phyloP scores from a whole-genome alignment of 2,113 vertebrate genomes.

The Microcebus tavaratra region DNA sequence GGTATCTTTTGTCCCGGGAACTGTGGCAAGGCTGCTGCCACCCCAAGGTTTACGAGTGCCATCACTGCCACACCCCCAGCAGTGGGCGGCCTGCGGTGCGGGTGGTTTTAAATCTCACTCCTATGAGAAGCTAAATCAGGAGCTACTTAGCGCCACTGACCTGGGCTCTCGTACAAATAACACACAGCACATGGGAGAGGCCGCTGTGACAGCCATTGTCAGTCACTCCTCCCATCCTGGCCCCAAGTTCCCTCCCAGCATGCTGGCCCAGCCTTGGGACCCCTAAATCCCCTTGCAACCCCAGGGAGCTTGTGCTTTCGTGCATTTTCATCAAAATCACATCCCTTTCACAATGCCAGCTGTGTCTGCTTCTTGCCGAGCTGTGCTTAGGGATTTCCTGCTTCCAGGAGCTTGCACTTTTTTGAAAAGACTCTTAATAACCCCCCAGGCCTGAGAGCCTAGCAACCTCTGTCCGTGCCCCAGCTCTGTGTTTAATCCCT shows the following conservation, averaged over 20 bases:
- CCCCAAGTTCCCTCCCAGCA: neutral
- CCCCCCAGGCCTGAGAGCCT: neutral
- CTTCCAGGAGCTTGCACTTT: neutral
- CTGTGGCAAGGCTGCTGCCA: neutral
- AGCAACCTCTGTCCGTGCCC: neutral
- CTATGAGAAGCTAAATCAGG: constrained; percentile 38
- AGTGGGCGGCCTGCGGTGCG: neutral
- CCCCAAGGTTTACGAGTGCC: neutral
- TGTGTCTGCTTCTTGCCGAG: neutral
- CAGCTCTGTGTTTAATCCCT: neutral
- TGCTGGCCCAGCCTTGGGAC: neutral
- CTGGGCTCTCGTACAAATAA: constrained; percentile 54
- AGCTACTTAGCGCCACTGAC: constrained; percentile 40
- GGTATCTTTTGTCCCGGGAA: neutral
- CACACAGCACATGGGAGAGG: neutral
- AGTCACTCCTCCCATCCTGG: fast-evolving
- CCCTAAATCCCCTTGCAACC: neutral
- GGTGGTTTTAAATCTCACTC: constrained; percentile 40
- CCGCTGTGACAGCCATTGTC: neutral
- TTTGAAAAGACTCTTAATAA: neutral
- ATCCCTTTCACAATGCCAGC: fast-evolving
- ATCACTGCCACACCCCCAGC: neutral
- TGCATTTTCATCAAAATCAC: neutral
- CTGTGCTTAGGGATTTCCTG: neutral
- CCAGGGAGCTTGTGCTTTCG: neutral